These are phyloP conservation scores for Polyommatus icarus DNA, from an alignment of 2,888 invertebrate species.

Conservation along the genomic window DNA sequence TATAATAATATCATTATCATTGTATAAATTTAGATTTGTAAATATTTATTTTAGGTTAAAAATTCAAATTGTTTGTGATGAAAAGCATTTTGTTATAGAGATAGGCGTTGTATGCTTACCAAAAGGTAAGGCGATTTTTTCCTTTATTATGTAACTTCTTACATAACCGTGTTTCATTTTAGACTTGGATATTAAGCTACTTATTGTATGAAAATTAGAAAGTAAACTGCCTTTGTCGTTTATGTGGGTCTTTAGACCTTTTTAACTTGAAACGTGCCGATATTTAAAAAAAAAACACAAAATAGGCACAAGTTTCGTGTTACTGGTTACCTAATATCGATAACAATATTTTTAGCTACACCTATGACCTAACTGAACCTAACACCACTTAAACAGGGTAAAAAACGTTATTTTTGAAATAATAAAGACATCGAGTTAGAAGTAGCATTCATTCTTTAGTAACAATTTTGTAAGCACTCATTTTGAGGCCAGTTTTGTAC, in stretches of 20 bases:
- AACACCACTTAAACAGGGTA: slow-evolving; percentile 25
- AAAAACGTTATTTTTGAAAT: slow-evolving; percentile 13
- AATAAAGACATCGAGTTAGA: slow-evolving; percentile 25
- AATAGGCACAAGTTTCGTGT: not conserved
- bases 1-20: not conserved
- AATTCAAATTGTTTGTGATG: slow-evolving; percentile 15
- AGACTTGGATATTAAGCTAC: not conserved
- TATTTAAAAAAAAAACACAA: not conserved
- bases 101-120: not conserved
- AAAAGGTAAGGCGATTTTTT: not conserved
- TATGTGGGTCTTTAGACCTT: not conserved
- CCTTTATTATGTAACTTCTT: not conserved
- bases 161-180: not conserved
- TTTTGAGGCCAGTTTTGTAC: not conserved
- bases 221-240: not conserved
- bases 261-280: not conserved
- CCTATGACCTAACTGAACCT: not conserved
- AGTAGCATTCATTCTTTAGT: slow-evolving; percentile 12
- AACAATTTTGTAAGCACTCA: not conserved
- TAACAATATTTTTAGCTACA: not conserved
- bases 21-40: slow-evolving; percentile 17
- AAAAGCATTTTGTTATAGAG: slow-evolving; percentile 10
- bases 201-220: not conserved
- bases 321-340: not conserved
- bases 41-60: slow-evolving; percentile 17